Conservation (phyloP, 1,140 invertebrate species). For the Zaprionus lachaisei region DNA sequence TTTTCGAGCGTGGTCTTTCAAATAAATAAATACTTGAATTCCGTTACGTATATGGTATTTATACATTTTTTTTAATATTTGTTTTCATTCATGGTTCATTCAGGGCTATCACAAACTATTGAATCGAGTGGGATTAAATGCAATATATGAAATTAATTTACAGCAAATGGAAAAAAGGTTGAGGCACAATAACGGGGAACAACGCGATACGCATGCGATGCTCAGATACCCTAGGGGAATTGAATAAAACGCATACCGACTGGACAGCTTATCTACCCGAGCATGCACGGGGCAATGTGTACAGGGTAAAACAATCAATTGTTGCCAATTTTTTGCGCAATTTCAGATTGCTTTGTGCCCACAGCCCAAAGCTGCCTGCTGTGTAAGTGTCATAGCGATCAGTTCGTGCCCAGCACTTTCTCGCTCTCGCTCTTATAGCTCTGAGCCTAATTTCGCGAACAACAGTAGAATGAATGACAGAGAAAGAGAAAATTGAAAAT, state of each 20-base stretch:
- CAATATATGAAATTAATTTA: slow-evolving; percentile 9
- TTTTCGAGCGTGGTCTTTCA: slow-evolving; percentile 4
- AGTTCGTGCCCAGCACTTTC: not conserved
- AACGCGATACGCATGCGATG: not conserved
- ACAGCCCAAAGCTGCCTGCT: slow-evolving; percentile 9
- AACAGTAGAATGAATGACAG: not conserved
- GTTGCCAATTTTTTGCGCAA: not conserved
- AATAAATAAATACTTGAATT: slow-evolving; percentile 6
- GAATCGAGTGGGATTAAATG: slow-evolving; percentile 1
- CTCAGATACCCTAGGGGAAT: not conserved
- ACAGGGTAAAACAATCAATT: slow-evolving; percentile 2
- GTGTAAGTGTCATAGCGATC: slow-evolving; percentile 9
- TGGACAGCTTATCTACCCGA: not conserved
- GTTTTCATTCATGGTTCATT: no score
- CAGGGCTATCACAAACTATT: slow-evolving; percentile 10
- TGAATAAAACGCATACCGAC: no score
- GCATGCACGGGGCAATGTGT: not conserved
- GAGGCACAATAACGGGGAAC: not conserved
- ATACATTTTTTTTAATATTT: not conserved
- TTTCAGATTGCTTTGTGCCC: not conserved
- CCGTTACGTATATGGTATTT: not conserved
- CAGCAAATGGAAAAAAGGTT: not conserved
- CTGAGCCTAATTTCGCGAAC: slow-evolving; percentile 1
- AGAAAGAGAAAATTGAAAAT: not conserved
- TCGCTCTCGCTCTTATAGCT: no score